These are phyloP conservation scores for Danio jaintianensis DNA, from an alignment of 2,797 vertebrate species.

Conservation along the genomic window DNA sequence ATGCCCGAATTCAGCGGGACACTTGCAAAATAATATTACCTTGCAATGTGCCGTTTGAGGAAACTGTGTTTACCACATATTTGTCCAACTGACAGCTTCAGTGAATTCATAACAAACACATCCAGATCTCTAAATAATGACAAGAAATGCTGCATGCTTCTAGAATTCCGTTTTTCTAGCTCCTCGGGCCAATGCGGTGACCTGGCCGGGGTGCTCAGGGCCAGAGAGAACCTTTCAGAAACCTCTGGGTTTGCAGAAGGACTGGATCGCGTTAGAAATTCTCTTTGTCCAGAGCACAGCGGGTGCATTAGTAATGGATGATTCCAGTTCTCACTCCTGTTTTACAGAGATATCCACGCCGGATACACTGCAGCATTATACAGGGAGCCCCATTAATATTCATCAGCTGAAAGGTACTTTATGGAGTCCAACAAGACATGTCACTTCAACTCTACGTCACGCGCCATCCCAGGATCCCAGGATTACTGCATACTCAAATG, in stretches of 20 bases:
- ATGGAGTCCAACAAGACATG: slow-evolving; percentile 47
- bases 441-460: slow-evolving; percentile 38
- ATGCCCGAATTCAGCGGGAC: not conserved
- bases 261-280: slow-evolving; percentile 32
- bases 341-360: slow-evolving; percentile 36
- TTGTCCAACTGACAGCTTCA: slow-evolving; percentile 12
- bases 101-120: slow-evolving; percentile 22
- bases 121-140: slow-evolving; percentile 3
- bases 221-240: slow-evolving; percentile 13
- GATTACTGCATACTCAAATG: slow-evolving; percentile 33
- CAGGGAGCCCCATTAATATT: slow-evolving; percentile 53
- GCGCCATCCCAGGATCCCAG: slow-evolving; percentile 24
- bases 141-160: not conserved
- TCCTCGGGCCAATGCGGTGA: slow-evolving; percentile 21
- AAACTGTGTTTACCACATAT: slow-evolving; percentile 12
- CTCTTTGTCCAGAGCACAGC: slow-evolving; percentile 13
- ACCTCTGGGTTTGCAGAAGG: slow-evolving; percentile 16
- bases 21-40: slow-evolving; percentile 28
- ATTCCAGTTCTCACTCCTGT: slow-evolving; percentile 37
- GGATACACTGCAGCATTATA: slow-evolving; percentile 33
- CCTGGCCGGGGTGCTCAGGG: not conserved
- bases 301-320: slow-evolving; percentile 48
- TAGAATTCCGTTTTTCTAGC: not conserved
- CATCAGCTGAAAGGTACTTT: slow-evolving; percentile 43
- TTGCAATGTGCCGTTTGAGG: not conserved